A percentile compares a stretch with the other conserved stretches of the same genome.
phyloP scores from a whole-genome alignment of 2,888 invertebrate genomes.

The Lasioglossum marginatum region DNA sequence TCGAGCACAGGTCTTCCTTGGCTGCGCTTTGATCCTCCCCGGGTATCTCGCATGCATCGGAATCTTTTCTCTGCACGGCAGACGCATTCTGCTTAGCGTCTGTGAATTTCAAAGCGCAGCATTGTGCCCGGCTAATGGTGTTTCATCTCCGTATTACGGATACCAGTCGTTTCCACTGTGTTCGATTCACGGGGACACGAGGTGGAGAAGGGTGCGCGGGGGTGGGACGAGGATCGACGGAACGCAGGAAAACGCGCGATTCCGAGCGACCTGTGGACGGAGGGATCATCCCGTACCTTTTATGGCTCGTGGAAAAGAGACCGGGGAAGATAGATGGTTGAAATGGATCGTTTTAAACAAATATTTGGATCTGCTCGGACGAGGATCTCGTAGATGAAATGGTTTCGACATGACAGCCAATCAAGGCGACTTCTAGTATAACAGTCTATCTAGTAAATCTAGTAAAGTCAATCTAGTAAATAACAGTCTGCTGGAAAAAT shows the following conservation, averaged over 20 bases:
- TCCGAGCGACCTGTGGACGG: not conserved
- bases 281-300: slow-evolving; percentile 3
- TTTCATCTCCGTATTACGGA: slow-evolving; percentile 50
- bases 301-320: not conserved
- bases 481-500: not conserved
- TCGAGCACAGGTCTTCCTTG: slow-evolving; percentile 23
- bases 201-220: not conserved
- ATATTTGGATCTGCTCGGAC: slow-evolving; percentile 5
- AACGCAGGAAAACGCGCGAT: slow-evolving; percentile 23
- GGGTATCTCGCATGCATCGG: slow-evolving; percentile 47
- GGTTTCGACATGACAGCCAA: not conserved
- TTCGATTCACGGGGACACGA: slow-evolving; percentile 7
- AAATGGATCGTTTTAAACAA: not conserved
- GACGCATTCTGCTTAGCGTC: slow-evolving; percentile 37
- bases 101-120: slow-evolving; percentile 48
- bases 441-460: too few species aligned
- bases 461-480: too few species aligned
- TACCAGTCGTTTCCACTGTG: slow-evolving; percentile 24
- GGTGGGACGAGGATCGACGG: slow-evolving; percentile 11
- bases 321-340: not conserved
- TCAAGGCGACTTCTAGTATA: not conserved
- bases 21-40: slow-evolving; percentile 53
- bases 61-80: slow-evolving; percentile 41
- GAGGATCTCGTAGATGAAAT: not conserved
- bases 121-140: slow-evolving; percentile 41